Evolutionary conservation across 2,113 vertebrate species (phyloP).

Genomic region (Chloebia gouldiae): DNA sequence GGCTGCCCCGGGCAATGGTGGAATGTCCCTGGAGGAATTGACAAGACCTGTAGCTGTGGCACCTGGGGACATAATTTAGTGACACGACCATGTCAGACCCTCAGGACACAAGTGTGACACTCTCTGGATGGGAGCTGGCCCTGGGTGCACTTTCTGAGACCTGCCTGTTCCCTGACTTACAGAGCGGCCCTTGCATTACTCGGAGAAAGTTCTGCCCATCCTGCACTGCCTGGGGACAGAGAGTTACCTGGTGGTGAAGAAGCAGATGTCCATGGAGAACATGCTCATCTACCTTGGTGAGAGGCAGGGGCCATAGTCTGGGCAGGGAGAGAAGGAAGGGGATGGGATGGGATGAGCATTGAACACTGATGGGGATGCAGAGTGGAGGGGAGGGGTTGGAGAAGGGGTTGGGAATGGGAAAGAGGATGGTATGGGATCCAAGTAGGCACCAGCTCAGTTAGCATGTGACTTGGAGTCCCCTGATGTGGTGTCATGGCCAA

Average conservation of each 20-base stretch:
- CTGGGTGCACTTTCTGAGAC: not conserved
- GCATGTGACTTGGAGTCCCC: not conserved
- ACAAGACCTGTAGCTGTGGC: not conserved
- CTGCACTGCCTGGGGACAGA: constrained; percentile 84
- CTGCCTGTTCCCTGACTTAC: not conserved
- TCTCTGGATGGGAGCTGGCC: not conserved
- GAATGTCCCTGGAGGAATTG: not conserved
- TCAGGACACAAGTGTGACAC: not conserved
- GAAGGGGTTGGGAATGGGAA: not conserved
- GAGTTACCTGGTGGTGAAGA: constrained; percentile 89
- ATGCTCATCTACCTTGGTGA: constrained; percentile 88
- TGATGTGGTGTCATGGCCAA: rapidly evolving
- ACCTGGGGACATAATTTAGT: not conserved
- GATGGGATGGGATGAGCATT: not conserved
- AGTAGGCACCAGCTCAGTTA: not conserved
- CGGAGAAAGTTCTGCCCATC: constrained; percentile 89
- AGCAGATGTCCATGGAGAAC: constrained; percentile 83
- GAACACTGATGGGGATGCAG: too few species aligned
- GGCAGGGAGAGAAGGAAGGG: not conserved
- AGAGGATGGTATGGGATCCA: not conserved
- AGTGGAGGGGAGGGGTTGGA: not conserved
- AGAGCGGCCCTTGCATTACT: constrained; percentile 91
- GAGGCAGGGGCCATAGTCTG: not conserved
- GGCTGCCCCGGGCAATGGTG: not conserved
- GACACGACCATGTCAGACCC: not conserved